These are phyloP conservation scores for Ypsolopha scabrella DNA, from an alignment of 2,888 invertebrate genomes.

Conservation along the genomic window DNA sequence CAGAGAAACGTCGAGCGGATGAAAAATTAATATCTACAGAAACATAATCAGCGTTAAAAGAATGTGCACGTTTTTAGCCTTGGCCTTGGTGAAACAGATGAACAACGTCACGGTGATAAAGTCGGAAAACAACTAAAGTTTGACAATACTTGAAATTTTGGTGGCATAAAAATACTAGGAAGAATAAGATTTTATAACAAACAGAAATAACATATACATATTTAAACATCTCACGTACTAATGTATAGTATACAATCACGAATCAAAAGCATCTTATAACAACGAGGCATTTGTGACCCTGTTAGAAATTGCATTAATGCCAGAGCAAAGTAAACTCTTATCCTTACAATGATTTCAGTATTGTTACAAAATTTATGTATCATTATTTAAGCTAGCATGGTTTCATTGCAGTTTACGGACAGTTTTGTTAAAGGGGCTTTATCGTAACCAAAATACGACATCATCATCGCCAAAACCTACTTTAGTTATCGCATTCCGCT, in stretches of 20 bases:
- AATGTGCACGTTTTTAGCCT: conserved; percentile 29
- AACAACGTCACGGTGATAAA: conserved; percentile 34
- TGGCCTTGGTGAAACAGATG: conserved; percentile 26
- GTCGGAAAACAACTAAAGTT: conserved; percentile 18
- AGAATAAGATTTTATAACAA: neutral
- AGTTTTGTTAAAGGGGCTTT: conserved; percentile 32
- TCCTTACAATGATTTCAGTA: conserved; percentile 11
- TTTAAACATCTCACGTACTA: neutral
- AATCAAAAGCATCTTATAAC: conserved; percentile 12
- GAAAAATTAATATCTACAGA: neutral
- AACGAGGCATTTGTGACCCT: conserved; percentile 12
- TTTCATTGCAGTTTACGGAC: conserved; percentile 22
- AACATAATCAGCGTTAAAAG: conserved; percentile 9
- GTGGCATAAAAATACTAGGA: neutral
- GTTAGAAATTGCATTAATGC: conserved; percentile 24
- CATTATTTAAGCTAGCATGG: conserved; percentile 18
- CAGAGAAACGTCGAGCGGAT: neutral
- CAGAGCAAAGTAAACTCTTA: conserved; percentile 16
- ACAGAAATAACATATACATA: neutral
- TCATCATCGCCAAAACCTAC: conserved; percentile 45
- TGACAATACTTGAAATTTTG: neutral
- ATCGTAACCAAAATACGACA: conserved; percentile 43
- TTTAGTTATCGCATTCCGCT: conserved; percentile 59
- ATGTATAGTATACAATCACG: conserved; percentile 1
- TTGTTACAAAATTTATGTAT: conserved; percentile 18